phyloP scores from a whole-genome alignment of 2,113 vertebrate species.

The Eublepharis macularius region DNA sequence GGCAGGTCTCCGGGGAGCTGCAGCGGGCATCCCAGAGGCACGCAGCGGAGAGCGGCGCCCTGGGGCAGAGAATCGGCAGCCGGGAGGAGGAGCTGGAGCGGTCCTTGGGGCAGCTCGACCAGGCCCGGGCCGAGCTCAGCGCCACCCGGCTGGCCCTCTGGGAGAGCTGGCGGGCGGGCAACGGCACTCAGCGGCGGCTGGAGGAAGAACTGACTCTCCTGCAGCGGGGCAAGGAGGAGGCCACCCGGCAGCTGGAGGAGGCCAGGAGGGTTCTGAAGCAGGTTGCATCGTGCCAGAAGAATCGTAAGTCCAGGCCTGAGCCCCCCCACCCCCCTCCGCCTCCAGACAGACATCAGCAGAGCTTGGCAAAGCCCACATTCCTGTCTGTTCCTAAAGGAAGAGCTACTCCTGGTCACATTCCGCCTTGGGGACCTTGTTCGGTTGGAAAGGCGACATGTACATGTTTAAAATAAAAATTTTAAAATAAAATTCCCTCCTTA shows the following conservation, averaged over 20 bases:
- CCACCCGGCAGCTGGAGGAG: not conserved
- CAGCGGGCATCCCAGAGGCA: constrained; percentile 11
- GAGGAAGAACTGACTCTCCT: constrained; percentile 6
- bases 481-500: no score
- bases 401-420: no score
- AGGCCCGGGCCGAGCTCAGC: not conserved
- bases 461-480: no score
- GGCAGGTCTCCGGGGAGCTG: constrained; percentile 56
- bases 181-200: not conserved
- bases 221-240: not conserved
- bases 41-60: constrained; percentile 37
- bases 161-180: not conserved
- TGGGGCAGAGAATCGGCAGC: constrained; percentile 6
- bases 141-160: not conserved
- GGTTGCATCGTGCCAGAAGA: not conserved
- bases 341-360: no score
- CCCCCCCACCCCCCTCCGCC: not conserved
- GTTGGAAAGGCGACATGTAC: no score
- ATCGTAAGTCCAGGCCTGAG: constrained; percentile 22
- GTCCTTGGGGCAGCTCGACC: not conserved
- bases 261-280: not conserved
- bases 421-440: no score
- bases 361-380: no score
- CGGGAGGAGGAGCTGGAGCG: not conserved
- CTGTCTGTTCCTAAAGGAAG: not conserved